Base-by-base conservation (phyloP, 2,888 invertebrate species). In the Thecophora atra region DNA sequence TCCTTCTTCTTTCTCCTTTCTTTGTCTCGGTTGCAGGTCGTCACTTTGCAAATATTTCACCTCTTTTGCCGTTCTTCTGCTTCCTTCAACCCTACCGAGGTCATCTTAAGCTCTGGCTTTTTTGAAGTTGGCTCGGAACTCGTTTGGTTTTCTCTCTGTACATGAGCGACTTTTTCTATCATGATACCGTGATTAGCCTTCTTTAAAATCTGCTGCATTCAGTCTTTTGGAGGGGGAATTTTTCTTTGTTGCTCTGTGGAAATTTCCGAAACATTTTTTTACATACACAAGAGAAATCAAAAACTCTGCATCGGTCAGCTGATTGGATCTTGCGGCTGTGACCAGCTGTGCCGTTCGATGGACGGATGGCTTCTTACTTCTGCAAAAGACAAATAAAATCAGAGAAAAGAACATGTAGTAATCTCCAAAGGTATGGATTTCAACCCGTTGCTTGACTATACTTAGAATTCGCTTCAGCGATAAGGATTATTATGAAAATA, bases 401-500 rank as follows among this genome's bases (percentile, higher is more conserved):
- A 56, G 5, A 15, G 24, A 21, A 21, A 63, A 63, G 19, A 62
- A 37, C 56, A 63, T 21, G 44, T 21, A 21, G 63, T 44, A 63
- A 21, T 63, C 63, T 21, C 30, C 54, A 66, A 66, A 30, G 30
- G 66, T 66, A 66, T 66, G 52, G 19, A 66, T 54, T 52, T 66
- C 54, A 66, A 66, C 66, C 54, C 66, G 30, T 52, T 66, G 52
- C 30, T 15, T 17, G 52, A 37, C 52, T 66, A 66, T 66, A 54
- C 54, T 52, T 30, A 54, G 66, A 66, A 66, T 66, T 66, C 28
- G 21, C 21, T 42, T 64, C 19, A 2, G 24, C 15, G 66, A 30
- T 52, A 54, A 30, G 30, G 21, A 54, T 66, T 65, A 62, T 19
- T 24, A n/a, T 7, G n/a, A 65, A 51, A 54, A 52, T 30, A 66